phyloP scores from a whole-genome alignment of 2,888 invertebrate species.

The Leptinotarsa haldemani region DNA sequence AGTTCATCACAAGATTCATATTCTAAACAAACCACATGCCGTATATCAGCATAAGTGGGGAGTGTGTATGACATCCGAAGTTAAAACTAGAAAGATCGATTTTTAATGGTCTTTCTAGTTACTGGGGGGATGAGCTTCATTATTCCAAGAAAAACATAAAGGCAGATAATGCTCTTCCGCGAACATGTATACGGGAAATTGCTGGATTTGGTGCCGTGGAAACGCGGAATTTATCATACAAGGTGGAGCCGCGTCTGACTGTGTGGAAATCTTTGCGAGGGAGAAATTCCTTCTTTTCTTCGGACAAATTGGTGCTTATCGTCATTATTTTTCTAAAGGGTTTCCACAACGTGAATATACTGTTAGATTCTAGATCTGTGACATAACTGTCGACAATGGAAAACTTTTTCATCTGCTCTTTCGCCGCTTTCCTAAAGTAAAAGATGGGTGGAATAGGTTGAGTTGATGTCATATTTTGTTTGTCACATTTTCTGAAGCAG shows the following conservation, averaged over 20 bases:
- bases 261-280: neutral
- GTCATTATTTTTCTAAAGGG: constrained; percentile 16
- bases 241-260: constrained; percentile 10
- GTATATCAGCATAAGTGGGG: constrained; percentile 38
- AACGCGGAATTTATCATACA: constrained; percentile 29
- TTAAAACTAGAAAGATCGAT: constrained; percentile 44
- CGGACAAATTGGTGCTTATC: constrained; percentile 20
- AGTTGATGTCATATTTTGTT: neutral
- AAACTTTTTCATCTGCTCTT: neutral
- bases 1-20: constrained; percentile 37
- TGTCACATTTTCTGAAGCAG: neutral
- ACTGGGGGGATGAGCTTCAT: constrained; percentile 43
- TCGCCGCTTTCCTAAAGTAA: neutral
- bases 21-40: constrained; percentile 38
- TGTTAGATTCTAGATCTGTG: neutral
- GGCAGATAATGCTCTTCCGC: constrained; percentile 37
- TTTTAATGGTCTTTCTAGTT: constrained; percentile 48
- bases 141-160: constrained; percentile 48
- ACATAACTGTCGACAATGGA: constrained; percentile 1
- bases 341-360: constrained; percentile 13
- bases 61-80: constrained; percentile 38
- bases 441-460: neutral
- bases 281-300: neutral
- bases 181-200: constrained; percentile 38
- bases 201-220: constrained; percentile 22